phyloP scores from a whole-genome alignment of 2,888 invertebrate genomes.

The Cryptocephalus primarius region DNA sequence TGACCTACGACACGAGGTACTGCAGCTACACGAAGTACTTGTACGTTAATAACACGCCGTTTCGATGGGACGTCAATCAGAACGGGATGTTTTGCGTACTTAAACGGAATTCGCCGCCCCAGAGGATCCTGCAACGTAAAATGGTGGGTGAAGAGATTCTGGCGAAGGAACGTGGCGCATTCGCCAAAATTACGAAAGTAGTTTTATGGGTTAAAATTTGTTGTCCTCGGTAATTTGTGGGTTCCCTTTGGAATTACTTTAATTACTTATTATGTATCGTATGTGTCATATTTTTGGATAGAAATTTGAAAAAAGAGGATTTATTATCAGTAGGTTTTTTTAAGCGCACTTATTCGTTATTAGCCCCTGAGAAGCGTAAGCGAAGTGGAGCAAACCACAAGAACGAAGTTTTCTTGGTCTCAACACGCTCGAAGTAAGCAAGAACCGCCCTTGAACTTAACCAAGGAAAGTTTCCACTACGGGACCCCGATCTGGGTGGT shows the following conservation, averaged over 20 bases:
- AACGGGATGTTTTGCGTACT: slow-evolving; percentile 49
- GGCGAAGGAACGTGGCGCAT: no score
- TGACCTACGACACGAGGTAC: slow-evolving; percentile 35
- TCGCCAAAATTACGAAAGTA: no score
- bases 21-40: slow-evolving; percentile 44
- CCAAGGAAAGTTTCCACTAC: slow-evolving; percentile 11
- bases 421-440: neutral
- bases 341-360: slow-evolving; percentile 8
- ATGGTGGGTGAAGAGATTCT: slow-evolving; percentile 18
- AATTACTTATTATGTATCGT: no score
- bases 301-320: no score
- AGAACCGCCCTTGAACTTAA: slow-evolving; percentile 5
- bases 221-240: no score
- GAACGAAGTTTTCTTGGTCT: slow-evolving; percentile 13
- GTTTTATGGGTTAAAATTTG: no score
- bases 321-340: no score
- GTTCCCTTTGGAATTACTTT: no score
- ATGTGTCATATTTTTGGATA: no score
- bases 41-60: slow-evolving; percentile 43
- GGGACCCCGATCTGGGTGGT: slow-evolving; percentile 18
- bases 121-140: slow-evolving; percentile 26
- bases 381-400: slow-evolving; percentile 14
- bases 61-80: slow-evolving; percentile 29
- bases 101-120: slow-evolving; percentile 44
- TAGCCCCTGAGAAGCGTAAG: slow-evolving; percentile 18